phyloP scores from a whole-genome alignment of 2,797 vertebrate species.

The Chelon auratus region DNA sequence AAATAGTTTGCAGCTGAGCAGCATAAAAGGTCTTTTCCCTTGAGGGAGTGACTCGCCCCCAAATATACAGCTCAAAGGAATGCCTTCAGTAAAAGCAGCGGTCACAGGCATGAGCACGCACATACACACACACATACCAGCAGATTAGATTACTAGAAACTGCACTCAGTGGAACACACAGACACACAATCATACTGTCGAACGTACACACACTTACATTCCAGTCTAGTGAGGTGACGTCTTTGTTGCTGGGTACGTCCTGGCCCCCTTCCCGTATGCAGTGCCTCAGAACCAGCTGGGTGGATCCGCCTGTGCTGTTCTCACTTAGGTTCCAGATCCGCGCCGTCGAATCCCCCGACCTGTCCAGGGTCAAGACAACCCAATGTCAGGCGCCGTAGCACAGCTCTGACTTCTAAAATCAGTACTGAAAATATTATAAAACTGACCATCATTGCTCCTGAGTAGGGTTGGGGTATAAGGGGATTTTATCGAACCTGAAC shows the following conservation, averaged over 20 bases:
- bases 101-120: conserved; percentile 17
- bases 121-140: conserved; percentile 7
- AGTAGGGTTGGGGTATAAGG: conserved; percentile 48
- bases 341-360: conserved; percentile 97
- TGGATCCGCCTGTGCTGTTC: conserved; percentile 93
- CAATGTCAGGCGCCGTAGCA: not conserved
- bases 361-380: conserved; percentile 58
- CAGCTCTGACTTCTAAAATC: conserved; percentile 8
- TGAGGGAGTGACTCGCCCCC: conserved; percentile 31
- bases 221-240: conserved; percentile 98
- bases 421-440: conserved; percentile 32
- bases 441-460: conserved; percentile 50
- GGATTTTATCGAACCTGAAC: conserved; percentile 48
- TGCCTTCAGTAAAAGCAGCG: conserved; percentile 36
- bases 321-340: conserved; percentile 99
- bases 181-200: conserved; percentile 17
- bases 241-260: conserved; percentile 99
- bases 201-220: conserved; percentile 88
- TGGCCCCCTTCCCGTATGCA: conserved; percentile 99
- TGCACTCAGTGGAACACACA: conserved; percentile 30
- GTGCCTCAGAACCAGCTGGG: conserved; percentile 97
- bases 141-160: conserved; percentile 49
- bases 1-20: conserved; percentile 25
- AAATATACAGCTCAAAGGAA: conserved; percentile 52
- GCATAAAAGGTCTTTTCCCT: conserved; percentile 8